Evolutionary conservation across 1,140 invertebrate species (phyloP).

Genomic region (Antheraea mylitta): DNA sequence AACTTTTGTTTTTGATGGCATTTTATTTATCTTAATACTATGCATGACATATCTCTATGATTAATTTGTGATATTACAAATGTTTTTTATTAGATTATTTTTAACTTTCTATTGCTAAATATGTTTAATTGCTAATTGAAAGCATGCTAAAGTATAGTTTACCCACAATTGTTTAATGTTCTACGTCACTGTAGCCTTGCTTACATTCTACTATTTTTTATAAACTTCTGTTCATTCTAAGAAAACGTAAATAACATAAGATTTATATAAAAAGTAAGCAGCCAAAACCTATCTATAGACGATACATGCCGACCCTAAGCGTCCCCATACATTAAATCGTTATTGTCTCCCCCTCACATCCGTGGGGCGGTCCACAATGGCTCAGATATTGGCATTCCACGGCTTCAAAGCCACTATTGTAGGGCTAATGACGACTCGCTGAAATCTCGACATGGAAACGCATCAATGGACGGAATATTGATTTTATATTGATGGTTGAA

Average conservation of each 20-base stretch:
- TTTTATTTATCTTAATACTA: too few species aligned
- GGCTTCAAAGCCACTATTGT: conserved; percentile 28
- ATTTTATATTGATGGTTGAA: conserved; percentile 18
- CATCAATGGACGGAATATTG: conserved; percentile 21
- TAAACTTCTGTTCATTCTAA: not conserved
- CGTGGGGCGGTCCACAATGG: conserved; percentile 33
- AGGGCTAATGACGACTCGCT: conserved; percentile 37
- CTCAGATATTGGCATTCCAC: conserved; percentile 42
- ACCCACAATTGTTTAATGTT: too few species aligned
- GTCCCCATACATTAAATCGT: conserved; percentile 12
- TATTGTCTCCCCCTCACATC: conserved; percentile 27
- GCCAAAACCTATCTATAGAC: not conserved
- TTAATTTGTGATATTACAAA: too few species aligned
- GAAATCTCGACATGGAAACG: conserved; percentile 25
- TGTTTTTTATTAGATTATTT: too few species aligned
- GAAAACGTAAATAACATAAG: not conserved
- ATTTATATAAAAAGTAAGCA: not conserved
- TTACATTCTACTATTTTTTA: too few species aligned
- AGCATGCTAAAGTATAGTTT: too few species aligned
- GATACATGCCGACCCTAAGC: not conserved
- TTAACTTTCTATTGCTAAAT: too few species aligned
- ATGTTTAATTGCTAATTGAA: too few species aligned
- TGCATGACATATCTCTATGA: too few species aligned
- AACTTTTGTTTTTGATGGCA: too few species aligned
- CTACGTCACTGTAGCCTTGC: too few species aligned